Base-by-base conservation (phyloP, 2,888 invertebrate genomes). In the Polyommatus iphigenia region DNA sequence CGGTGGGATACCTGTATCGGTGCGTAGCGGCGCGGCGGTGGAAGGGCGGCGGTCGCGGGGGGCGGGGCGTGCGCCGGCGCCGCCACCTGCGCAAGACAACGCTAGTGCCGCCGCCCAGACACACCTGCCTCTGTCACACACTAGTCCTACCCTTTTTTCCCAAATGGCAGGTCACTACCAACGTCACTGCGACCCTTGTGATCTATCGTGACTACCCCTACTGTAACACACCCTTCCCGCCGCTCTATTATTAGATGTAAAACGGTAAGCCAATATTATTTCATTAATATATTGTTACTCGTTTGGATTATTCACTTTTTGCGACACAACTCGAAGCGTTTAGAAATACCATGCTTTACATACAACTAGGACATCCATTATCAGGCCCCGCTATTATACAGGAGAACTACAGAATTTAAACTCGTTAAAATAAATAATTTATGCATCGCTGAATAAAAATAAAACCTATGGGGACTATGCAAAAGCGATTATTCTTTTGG, bases 31-130 rank as follows among this genome's bases (percentile, higher is more conserved):
- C 96, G 94, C 95, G 81, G 86, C 89, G 90, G 84, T 91, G 92
- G 89, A 94, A 89, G 95, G 94, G 91, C 97, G 95, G 95, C 82
- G 94, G 91, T 97, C 95, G 95, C 82, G 94, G 95, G 82, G 93
- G 91, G 83, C 95, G 92, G 78, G 94, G 91, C 84, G 90, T 85
- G 85, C 89, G 89, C 82, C 84, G 82, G 80, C 93, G 91, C 85
- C 92, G 91, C 87, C 92, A 89, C 89, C 94, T 89, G 93, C 89
- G 90, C 89, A 92, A 90, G 81, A 82, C 82, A 82, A 81, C 80
- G 83, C 83, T 83, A 83, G 81, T 82, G 82, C 80, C 78, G 81
- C 81, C 77, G 80, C 81, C 77, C 80, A 76, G 78, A 78, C 80
- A 32, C 79, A 81, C 84, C 79, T 59, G 76, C 78, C 78, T 59